These are phyloP conservation scores for Pangasius djambal DNA, from an alignment of 2,797 vertebrate species.

Conservation along the genomic window DNA sequence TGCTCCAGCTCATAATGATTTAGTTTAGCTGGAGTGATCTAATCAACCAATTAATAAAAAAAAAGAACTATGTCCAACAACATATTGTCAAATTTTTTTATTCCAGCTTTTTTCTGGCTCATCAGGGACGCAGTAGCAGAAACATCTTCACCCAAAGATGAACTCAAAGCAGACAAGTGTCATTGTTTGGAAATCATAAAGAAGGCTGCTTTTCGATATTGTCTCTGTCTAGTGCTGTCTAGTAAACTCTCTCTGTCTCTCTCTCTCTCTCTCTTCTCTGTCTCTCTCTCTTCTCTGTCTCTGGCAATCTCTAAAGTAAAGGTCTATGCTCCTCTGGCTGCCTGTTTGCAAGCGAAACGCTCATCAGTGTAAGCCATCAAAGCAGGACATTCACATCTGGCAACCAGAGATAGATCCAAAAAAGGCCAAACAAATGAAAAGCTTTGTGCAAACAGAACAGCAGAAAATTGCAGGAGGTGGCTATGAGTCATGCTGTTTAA, in stretches of 20 bases:
- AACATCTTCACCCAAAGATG: no score
- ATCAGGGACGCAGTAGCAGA: no score
- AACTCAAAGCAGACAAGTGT: no score
- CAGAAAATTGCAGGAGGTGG: background rate
- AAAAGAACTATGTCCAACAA: no score
- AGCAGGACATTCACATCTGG: constrained; percentile 4
- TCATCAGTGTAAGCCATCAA: constrained; percentile 11
- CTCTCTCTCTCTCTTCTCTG: no score
- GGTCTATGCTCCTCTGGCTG: background rate
- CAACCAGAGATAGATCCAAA: constrained; percentile 15
- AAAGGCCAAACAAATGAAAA: constrained; percentile 3
- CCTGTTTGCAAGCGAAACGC: background rate
- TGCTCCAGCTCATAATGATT: no score
- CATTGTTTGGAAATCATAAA: no score
- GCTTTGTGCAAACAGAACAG: background rate
- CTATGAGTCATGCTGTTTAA: constrained; percentile 10
- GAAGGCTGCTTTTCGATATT: background rate
- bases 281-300: background rate
- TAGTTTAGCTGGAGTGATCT: no score
- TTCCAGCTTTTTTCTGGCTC: no score
- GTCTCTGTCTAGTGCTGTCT: background rate
- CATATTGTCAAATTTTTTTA: no score
- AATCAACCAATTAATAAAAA: no score
- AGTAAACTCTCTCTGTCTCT: no score
- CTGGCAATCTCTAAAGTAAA: background rate